A percentile compares a stretch with the other conserved stretches of the same genome.
Evolutionary conservation across 2,888 invertebrate species (phyloP).

Genomic region (Tetanocera ferruginea): DNA sequence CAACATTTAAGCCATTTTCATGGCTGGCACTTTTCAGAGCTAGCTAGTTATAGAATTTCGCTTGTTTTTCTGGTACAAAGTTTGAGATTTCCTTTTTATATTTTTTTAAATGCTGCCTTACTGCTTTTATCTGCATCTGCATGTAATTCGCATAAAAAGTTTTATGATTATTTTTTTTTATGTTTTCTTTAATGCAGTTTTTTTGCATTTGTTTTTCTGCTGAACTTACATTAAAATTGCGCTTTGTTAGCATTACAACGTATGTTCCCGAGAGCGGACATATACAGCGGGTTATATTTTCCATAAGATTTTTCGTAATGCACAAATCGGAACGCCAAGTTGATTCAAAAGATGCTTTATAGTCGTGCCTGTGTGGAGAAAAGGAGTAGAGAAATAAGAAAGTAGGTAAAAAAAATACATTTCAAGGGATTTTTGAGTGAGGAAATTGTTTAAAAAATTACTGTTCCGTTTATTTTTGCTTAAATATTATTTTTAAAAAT

Average conservation of each 20-base stretch:
- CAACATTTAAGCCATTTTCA: no score
- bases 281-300: slow-evolving; percentile 73
- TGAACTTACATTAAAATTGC: slow-evolving; percentile 70
- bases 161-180: slow-evolving; percentile 8
- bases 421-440: no score
- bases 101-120: not conserved
- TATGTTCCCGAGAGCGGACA: slow-evolving; percentile 77
- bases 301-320: slow-evolving; percentile 71
- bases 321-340: slow-evolving; percentile 77
- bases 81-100: not conserved
- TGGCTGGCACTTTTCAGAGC: no score
- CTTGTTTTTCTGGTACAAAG: not conserved
- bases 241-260: slow-evolving; percentile 75
- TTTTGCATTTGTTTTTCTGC: not conserved
- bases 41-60: not conserved
- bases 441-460: no score
- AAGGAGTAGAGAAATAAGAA: not conserved
- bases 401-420: no score
- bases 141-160: not conserved
- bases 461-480: no score
- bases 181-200: slow-evolving; percentile 17
- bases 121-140: not conserved
- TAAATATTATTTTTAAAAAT: not conserved
- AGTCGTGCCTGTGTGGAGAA: slow-evolving; percentile 62
- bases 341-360: slow-evolving; percentile 71